A percentile compares a stretch with the other conserved stretches of the same genome.
phyloP scores from a whole-genome alignment of 2,113 vertebrate species.

The Uropsilus gracilis region DNA sequence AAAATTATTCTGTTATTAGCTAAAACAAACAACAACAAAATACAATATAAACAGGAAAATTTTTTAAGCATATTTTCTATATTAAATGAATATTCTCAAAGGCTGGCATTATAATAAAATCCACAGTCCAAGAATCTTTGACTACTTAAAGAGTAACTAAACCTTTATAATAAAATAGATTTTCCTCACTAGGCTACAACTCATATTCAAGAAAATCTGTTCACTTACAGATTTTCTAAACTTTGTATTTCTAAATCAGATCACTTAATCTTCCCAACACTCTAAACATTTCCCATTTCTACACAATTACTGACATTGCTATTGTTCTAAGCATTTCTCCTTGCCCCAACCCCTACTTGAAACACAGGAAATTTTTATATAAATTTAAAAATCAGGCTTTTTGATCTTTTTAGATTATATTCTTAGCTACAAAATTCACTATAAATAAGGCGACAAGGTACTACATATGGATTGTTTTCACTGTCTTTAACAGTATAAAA shows the following conservation, averaged over 20 bases:
- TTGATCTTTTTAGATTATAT: conserved; percentile 4
- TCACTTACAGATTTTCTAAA: not conserved
- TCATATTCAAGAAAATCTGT: not conserved
- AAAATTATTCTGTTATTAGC: conserved; percentile 14
- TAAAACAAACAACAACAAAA: not conserved
- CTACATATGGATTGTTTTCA: not conserved
- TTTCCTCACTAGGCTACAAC: not conserved
- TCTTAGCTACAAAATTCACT: not conserved
- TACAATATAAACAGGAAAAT: too few species aligned
- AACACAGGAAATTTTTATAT: conserved; percentile 7
- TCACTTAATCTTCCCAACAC: not conserved
- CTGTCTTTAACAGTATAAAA: not conserved
- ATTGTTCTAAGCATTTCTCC: not conserved
- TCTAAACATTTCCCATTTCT: not conserved
- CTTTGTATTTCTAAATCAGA: not conserved
- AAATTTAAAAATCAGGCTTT: conserved; percentile 22
- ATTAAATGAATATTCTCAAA: conserved; percentile 8
- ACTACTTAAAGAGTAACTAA: not conserved
- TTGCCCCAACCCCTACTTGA: not conserved
- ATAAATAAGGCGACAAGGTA: not conserved
- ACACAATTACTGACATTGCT: not conserved
- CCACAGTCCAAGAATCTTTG: not conserved
- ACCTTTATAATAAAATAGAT: not conserved
- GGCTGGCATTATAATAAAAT: not conserved
- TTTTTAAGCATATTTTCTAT: not conserved